Percentiles rank a stretch among this genome's conserved stretches.
These are phyloP conservation scores for Amblyopsis hoosieri DNA, from an alignment of 2,797 vertebrate species.

Conservation along the genomic window DNA sequence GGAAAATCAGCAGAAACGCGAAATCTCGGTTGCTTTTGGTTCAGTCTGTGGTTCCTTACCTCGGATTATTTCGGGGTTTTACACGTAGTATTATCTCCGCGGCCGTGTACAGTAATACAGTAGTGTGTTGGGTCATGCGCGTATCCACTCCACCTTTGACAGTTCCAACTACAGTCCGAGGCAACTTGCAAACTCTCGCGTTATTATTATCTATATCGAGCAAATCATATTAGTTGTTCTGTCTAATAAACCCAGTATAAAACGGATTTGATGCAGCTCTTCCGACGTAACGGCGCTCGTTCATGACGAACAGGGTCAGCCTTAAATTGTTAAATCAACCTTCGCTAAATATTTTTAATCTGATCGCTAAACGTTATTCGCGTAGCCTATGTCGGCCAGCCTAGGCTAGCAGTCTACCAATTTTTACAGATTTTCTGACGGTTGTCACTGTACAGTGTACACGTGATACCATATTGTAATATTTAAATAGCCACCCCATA, in stretches of 20 bases:
- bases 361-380: slow-evolving; percentile 36
- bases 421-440: background rate
- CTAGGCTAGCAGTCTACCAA: slow-evolving; percentile 1
- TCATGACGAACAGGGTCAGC: slow-evolving; percentile 71
- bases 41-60: slow-evolving; percentile 75
- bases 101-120: slow-evolving; percentile 79
- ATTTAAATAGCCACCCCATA: no score
- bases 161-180: slow-evolving; percentile 81
- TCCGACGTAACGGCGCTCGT: slow-evolving; percentile 75
- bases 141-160: slow-evolving; percentile 85
- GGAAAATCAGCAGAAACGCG: slow-evolving; percentile 44
- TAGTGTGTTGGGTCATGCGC: slow-evolving; percentile 81
- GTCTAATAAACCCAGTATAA: slow-evolving; percentile 62
- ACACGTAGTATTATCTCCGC: slow-evolving; percentile 77
- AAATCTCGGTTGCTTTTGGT: slow-evolving; percentile 47
- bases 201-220: slow-evolving; percentile 76
- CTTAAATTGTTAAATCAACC: slow-evolving; percentile 66
- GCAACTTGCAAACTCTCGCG: slow-evolving; percentile 84
- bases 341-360: slow-evolving; percentile 48
- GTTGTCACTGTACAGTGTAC: slow-evolving; percentile 12
- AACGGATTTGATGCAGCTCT: slow-evolving; percentile 66
- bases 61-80: slow-evolving; percentile 74
- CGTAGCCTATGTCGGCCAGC: slow-evolving; percentile 11
- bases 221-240: slow-evolving; percentile 58
- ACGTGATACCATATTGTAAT: no score